These are phyloP conservation scores for Oryzias javanicus DNA, from an alignment of 2,113 vertebrate species.

Conservation along the genomic window DNA sequence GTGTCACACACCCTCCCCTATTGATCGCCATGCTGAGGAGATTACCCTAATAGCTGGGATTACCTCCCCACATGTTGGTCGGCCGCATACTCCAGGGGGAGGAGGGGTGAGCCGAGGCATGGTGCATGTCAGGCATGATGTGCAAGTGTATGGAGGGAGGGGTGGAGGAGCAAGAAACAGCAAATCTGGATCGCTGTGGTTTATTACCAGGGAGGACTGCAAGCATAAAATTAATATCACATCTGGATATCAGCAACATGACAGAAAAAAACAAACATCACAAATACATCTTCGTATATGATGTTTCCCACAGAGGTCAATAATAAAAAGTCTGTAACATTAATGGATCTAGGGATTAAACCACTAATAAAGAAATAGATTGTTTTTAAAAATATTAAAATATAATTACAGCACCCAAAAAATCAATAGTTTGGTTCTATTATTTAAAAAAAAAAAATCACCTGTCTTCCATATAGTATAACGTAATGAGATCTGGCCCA, in stretches of 20 bases:
- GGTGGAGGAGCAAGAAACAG: constrained; percentile 28
- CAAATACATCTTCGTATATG: too few species aligned
- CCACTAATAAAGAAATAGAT: too few species aligned
- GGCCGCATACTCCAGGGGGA: constrained; percentile 58
- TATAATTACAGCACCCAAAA: too few species aligned
- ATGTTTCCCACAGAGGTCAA: too few species aligned
- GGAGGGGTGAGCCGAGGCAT: constrained; percentile 40
- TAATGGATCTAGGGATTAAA: too few species aligned
- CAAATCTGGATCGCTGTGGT: constrained; percentile 45
- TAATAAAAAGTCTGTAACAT: too few species aligned
- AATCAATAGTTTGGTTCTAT: too few species aligned
- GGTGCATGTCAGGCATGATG: constrained; percentile 61
- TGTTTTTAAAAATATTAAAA: too few species aligned
- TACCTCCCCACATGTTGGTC: constrained; percentile 79
- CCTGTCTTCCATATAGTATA: too few species aligned
- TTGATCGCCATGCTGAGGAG: constrained; percentile 80
- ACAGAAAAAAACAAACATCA: constrained; percentile 17
- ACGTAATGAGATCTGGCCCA: too few species aligned
- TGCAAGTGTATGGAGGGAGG: constrained; percentile 52
- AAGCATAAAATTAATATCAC: not conserved
- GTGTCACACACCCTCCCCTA: constrained; percentile 69
- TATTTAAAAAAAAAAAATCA: too few species aligned
- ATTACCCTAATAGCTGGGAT: constrained; percentile 83
- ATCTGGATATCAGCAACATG: constrained; percentile 7
- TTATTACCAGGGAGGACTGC: constrained; percentile 19